A percentile compares a stretch with the other conserved stretches of the same genome.
Conservation (phyloP, 2,113 vertebrate species). For the Chauna torquata region DNA sequence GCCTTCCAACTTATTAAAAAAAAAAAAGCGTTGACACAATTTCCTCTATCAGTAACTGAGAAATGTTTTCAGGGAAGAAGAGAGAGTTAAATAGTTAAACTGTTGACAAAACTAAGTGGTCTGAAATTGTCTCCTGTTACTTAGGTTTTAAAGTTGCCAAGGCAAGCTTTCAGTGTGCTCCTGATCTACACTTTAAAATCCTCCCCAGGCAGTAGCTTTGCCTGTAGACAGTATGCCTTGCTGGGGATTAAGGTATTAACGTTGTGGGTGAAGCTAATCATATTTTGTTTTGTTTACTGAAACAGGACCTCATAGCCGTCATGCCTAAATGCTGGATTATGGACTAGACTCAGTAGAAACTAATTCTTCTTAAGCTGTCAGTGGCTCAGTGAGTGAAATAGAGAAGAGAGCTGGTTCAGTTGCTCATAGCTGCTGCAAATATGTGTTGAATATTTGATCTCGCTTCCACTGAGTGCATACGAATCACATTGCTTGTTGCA, state of each 20-base stretch:
- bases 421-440: neutral
- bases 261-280: neutral
- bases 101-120: neutral
- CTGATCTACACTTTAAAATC: neutral
- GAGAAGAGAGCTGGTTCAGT: neutral
- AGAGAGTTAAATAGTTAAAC: neutral
- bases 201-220: neutral
- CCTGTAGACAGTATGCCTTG: conserved; percentile 5
- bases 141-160: neutral
- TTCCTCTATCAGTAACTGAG: neutral
- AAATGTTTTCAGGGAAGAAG: neutral
- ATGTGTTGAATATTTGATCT: neutral
- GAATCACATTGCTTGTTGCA: neutral
- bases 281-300: conserved; percentile 32
- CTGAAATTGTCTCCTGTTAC: neutral
- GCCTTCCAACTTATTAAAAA: neutral
- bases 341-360: conserved; percentile 16
- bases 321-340: conserved; percentile 34
- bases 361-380: conserved; percentile 31
- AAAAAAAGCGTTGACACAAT: neutral
- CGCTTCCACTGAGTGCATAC: neutral
- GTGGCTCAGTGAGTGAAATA: neutral
- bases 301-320: neutral
- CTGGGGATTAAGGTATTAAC: conserved; percentile 16
- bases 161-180: neutral